A percentile compares a stretch with the other conserved stretches of the same genome.
phyloP scores from a whole-genome alignment of 2,113 vertebrate genomes.

The Calypte anna region DNA sequence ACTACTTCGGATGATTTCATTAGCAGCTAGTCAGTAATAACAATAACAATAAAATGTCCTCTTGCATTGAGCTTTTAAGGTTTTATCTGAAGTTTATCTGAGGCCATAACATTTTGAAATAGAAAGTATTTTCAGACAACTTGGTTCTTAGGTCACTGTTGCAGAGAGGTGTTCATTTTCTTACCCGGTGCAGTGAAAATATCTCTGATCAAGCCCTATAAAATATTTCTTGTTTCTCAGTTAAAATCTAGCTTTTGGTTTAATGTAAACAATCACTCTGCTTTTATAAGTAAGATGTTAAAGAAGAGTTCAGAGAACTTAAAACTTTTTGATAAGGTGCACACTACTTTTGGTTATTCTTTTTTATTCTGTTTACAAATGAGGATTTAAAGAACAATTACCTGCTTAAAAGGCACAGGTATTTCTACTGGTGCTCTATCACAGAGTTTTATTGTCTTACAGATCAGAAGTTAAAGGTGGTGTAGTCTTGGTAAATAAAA shows the following conservation, averaged over 20 bases:
- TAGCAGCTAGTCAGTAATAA: constrained; percentile 25
- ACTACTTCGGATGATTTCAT: constrained; percentile 20
- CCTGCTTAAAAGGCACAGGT: background rate
- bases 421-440: background rate
- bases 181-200: background rate
- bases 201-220: background rate
- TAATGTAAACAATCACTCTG: background rate
- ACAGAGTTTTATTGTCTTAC: background rate
- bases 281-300: background rate
- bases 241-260: background rate
- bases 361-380: background rate
- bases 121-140: background rate
- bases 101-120: background rate
- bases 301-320: background rate
- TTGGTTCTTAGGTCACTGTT: background rate
- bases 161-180: background rate
- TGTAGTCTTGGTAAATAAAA: background rate
- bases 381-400: background rate
- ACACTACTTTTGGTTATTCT: background rate
- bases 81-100: constrained; percentile 47
- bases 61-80: constrained; percentile 17
- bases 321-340: background rate
- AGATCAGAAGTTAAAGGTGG: background rate
- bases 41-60: constrained; percentile 49
- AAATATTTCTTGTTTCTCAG: background rate